A percentile compares a stretch with the other conserved stretches of the same genome.
Conservation (phyloP, 1,140 invertebrate species). For the Drosophila melanica region DNA sequence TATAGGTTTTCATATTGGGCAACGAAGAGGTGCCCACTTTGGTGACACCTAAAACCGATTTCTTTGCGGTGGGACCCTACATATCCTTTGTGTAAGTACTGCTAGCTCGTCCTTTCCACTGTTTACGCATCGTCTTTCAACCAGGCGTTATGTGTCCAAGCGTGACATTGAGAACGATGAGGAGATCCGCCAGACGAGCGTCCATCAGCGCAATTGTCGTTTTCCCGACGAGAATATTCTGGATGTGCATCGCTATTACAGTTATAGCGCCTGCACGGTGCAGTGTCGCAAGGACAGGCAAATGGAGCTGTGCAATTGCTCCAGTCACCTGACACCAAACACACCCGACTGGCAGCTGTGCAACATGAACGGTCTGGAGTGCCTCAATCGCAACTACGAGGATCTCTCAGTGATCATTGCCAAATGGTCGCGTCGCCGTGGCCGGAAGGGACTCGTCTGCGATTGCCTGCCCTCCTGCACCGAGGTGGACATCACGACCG, state of each 20-base stretch:
- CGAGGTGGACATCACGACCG: constrained; percentile 86
- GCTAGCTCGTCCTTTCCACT: not conserved
- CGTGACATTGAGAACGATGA: constrained; percentile 87
- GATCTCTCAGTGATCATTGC: constrained; percentile 87
- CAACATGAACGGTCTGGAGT: constrained; percentile 86
- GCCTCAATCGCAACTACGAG: constrained; percentile 86
- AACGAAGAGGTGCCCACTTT: constrained; percentile 87
- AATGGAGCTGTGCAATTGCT: constrained; percentile 87
- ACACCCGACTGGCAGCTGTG: constrained; percentile 84
- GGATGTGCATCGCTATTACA: constrained; percentile 87
- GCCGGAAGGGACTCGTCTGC: constrained; percentile 85
- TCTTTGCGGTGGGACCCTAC: constrained; percentile 85
- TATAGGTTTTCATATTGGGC: constrained; percentile 86
- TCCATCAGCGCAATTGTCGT: constrained; percentile 86
- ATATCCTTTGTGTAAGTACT: constrained; percentile 84
- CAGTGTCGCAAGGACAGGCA: constrained; percentile 88
- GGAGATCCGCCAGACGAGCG: constrained; percentile 85
- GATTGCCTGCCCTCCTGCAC: constrained; percentile 87
- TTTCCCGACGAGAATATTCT: constrained; percentile 87
- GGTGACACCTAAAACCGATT: constrained; percentile 86
- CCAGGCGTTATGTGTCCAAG: constrained; percentile 85
- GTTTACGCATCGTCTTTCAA: not conserved
- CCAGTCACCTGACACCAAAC: constrained; percentile 88
- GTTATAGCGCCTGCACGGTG: constrained; percentile 88
- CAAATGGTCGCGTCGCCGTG: constrained; percentile 73